Evolutionary conservation across 1,140 invertebrate species (phyloP), one percentile per base, ranked within the genome.

Genomic region (Bombus superbus): DNA sequence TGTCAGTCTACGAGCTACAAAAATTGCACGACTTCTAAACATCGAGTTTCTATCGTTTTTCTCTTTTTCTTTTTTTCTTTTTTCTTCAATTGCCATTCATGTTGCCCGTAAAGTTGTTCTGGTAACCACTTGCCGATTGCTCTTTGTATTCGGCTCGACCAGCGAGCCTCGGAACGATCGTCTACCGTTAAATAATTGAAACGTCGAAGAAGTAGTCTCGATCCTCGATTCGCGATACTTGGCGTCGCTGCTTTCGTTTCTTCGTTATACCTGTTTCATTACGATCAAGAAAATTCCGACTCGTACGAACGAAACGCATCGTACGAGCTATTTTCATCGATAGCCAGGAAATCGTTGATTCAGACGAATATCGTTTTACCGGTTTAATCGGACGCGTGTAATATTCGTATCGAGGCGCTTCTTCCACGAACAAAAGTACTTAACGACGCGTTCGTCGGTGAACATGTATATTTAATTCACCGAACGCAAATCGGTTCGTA

Each of bases 11-110:
- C 86, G 75, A 91, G 77, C 92, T 92, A 93, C 88, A 93, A 93
- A 93, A 93, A 92, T 93, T 91, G 90, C 88, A 88, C 88, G 90
- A 90, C 90, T 89, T 88, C 87, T 93, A 93, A 92, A 93, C 91
- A 90, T 40, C 79, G 79, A 88, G 66, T 32, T 66, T 66, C n/a
- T 35, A 32, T 66, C 2, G 25, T 8, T 59, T 35, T 32, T 59
- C 8, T 90, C 64, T 79, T 75, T 79, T 25, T 69, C 3, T 32
- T 35, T 74, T 59, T 47, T 59, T 40, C 11, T 69, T 89, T 78
- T 78, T 69, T 76, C 0, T 28, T 90, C 57, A 72, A 35, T 79
- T 83, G 76, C 66, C 76, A 83, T 81, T 76, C 83, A 85, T 88
- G 84, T 85, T 81, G 74, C 73, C 76, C 78, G 72, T 80, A 73